A percentile compares a stretch with the other conserved stretches of the same genome.
Conservation (phyloP, 2,113 vertebrate species). For the Stomatorhinus ivindoensis region DNA sequence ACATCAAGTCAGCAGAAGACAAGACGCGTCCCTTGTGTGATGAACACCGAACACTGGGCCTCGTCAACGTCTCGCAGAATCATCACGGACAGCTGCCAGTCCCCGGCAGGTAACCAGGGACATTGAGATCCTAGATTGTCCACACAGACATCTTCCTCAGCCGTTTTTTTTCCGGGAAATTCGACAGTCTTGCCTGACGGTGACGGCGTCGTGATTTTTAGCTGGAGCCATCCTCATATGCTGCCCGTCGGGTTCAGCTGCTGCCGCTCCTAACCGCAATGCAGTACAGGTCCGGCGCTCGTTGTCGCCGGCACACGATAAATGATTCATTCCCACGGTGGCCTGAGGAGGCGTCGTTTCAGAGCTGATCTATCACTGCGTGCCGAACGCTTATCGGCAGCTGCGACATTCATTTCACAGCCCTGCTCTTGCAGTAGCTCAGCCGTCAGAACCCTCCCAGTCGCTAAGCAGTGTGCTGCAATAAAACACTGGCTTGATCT, state of each 20-base stretch:
- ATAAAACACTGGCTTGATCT: neutral
- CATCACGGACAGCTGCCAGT: neutral
- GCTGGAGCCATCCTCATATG: neutral
- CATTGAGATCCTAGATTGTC: neutral
- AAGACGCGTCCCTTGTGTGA: neutral
- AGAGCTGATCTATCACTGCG: constrained; percentile 46
- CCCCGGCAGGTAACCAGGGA: neutral
- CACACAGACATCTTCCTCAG: neutral
- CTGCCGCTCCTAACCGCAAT: constrained; percentile 39
- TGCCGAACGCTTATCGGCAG: constrained; percentile 51
- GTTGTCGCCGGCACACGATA: constrained; percentile 48
- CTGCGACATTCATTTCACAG: constrained; percentile 43
- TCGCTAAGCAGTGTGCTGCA: neutral
- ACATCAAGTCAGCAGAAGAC: neutral
- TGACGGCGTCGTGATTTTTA: neutral
- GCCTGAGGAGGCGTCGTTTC: constrained; percentile 26
- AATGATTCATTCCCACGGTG: constrained; percentile 45
- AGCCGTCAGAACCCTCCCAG: neutral
- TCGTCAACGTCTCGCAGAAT: neutral
- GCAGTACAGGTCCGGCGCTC: constrained; percentile 33
- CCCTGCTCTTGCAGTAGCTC: constrained; percentile 6
- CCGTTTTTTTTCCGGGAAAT: neutral
- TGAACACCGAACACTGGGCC: neutral
- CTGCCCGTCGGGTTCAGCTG: neutral
- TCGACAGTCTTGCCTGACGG: neutral